A percentile compares a stretch with the other conserved stretches of the same genome.
phyloP scores from a whole-genome alignment of 1,140 invertebrate species.

The Scaptodrosophila lebanonensis region DNA sequence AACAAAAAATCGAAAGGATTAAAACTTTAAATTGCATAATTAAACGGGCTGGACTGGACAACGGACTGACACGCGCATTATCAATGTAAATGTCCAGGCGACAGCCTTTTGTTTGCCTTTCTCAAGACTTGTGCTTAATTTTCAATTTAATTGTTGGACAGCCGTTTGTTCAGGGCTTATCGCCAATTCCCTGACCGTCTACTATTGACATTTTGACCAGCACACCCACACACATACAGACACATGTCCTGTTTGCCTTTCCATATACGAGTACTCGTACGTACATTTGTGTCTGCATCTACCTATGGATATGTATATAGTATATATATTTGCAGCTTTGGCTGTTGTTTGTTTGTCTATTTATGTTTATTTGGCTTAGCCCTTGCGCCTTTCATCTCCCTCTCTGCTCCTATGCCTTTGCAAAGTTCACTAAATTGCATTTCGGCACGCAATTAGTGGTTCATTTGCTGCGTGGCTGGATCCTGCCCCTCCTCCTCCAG shows the following conservation, averaged over 20 bases:
- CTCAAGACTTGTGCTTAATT: slow-evolving; percentile 47
- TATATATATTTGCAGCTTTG: slow-evolving; percentile 28
- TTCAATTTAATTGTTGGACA: slow-evolving; percentile 43
- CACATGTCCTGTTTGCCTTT: slow-evolving; percentile 8
- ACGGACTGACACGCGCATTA: slow-evolving; percentile 2
- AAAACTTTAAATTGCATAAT: slow-evolving; percentile 67
- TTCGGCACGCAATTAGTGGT: slow-evolving; percentile 77
- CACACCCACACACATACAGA: slow-evolving; percentile 1
- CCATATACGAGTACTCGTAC: slow-evolving; percentile 1
- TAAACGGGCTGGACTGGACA: too few relatives aligned
- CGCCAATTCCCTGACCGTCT: too few relatives aligned
- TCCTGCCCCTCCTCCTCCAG: slow-evolving; percentile 29
- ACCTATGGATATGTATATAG: background rate
- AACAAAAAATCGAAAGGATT: slow-evolving; percentile 57
- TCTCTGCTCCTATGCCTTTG: slow-evolving; percentile 19
- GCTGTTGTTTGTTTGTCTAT: background rate
- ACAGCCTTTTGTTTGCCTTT: slow-evolving; percentile 32
- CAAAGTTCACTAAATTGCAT: slow-evolving; percentile 75
- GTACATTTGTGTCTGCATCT: background rate
- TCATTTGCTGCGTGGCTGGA: slow-evolving; percentile 64
- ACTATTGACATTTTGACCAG: slow-evolving; percentile 31
- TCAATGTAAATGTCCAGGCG: slow-evolving; percentile 39
- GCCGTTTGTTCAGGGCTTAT: too few relatives aligned
- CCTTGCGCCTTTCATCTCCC: too few relatives aligned
- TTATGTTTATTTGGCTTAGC: slow-evolving; percentile 13